Base-by-base conservation (phyloP, 2,888 invertebrate genomes). In the Hyppa rectilinea region DNA sequence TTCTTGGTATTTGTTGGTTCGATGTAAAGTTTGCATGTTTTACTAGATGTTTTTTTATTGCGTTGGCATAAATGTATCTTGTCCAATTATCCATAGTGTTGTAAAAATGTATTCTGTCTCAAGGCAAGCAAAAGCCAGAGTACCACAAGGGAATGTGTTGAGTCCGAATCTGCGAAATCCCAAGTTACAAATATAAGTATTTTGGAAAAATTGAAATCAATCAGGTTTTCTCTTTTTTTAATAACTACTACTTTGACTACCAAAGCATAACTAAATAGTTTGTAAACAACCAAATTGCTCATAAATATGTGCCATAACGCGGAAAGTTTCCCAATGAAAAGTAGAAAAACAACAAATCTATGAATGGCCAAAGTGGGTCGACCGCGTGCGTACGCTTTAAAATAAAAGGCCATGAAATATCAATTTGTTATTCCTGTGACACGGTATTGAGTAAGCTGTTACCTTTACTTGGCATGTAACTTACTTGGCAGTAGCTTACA, bases 371-470 rank as follows among this genome's bases (percentile, higher is more conserved):
- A 76, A 70, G 70, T 75, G 43, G 60, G 72, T 61, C 65, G 43
- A 66, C 61, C 34, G 60, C 65, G 60, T 64, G 61, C 70, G 74
- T 52, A 38, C 56, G 68, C 55, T 55, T 71, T 67, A 40, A 72
- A 83, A 80, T 71, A 67, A 77, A 75, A 76, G 67, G 38, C 70
- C 72, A 74, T 76, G 63, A 74, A 83, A 79, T 81, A 49, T 74
- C 58, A 79, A 75, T 83, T 85, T 77, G 80, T 74, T 80, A 81
- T 77, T 75, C 64, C 71, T 76, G 66, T 70, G 63, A 70, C 63
- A 61, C 45, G 61, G 36, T 49, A 67, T 85, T 77, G 72, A 70
- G 81, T 70, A 83, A 85, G 69, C 36, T 31, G 61, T 69, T 66
- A 63, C 62, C 74, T 72, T 71, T 74, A 50, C 36, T 45, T 31